Evolutionary conservation across 2,113 vertebrate species (phyloP), one percentile per base, ranked within the genome.

Genomic region (Scolopax mira): DNA sequence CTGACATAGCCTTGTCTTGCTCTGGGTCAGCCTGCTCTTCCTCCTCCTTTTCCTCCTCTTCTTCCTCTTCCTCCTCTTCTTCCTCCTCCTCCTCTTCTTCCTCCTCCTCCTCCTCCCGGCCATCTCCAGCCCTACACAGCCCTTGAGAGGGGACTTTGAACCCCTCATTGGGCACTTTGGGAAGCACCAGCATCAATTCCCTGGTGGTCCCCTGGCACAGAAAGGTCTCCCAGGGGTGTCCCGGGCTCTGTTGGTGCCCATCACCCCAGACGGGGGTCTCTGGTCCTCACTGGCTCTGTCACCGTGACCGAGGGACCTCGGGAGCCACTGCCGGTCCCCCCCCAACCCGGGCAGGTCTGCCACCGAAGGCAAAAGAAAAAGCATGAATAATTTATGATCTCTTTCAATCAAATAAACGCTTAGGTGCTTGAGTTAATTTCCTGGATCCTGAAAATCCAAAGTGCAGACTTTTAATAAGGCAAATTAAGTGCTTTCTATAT

Each of bases 351-450:
- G 5, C 49, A 19, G 79, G 27, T 80, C 86, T 94, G 77, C 46
- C 55, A 66, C 13, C 4, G 3, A 64, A 86, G 42, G 48, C 39
- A 9, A 52, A 52, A 7, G 67, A 10, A 46, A 37, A 41, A 11
- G 33, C 91, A 71, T 89, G 91, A 90, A 96, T 96, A 93, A 95
- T 95, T 93, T 58, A 89, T 85, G 2, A 10, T 35, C 54, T 42
- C 73, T 75, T 46, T 69, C 91, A 89, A 83, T 92, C 93, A 67
- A 48, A 84, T 87, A 69, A 75, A 70, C 25, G 51, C 74, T 93
- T 65, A 79, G 95, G 94, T 77, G 94, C 93, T 93, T 31, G 71
- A 33, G 71, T 79, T 94, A 81, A 62, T 96, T 96, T 86, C 93
- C 90, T 28, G 83, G 57, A 88, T 75, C 80, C 90, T 46, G 44